Evolutionary conservation across 2,888 invertebrate genomes (phyloP).

Genomic region (Congeria kusceri): DNA sequence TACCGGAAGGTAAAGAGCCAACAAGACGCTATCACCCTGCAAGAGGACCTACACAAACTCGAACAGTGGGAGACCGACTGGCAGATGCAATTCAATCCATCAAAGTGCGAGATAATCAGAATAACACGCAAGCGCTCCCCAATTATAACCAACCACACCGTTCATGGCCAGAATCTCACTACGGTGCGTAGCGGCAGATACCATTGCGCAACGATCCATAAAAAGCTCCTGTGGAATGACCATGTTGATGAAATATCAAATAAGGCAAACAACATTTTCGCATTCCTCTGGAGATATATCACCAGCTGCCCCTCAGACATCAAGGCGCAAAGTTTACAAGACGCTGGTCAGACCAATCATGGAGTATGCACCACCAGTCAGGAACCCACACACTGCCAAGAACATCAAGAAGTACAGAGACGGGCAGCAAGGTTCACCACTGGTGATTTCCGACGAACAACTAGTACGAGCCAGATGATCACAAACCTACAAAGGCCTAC

Average conservation of each 20-base stretch:
- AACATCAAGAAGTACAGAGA: constrained; percentile 8
- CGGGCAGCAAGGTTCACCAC: constrained; percentile 2
- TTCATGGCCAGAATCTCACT: constrained; percentile 13
- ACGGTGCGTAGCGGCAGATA: not conserved
- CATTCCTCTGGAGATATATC: constrained; percentile 9
- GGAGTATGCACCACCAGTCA: constrained; percentile 7
- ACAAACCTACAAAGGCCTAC: not conserved
- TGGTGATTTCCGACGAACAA: not conserved
- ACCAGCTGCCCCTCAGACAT: constrained; percentile 4
- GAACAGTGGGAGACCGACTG: not conserved
- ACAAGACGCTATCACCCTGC: not conserved
- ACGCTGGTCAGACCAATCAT: not conserved
- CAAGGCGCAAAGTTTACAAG: constrained; percentile 7
- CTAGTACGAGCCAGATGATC: not conserved
- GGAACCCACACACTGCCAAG: not conserved
- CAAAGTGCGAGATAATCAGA: not conserved
- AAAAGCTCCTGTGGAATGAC: constrained; percentile 7
- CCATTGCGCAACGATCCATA: not conserved
- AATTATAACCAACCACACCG: not conserved
- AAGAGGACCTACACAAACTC: not conserved
- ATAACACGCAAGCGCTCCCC: not conserved
- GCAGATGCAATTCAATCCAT: constrained; percentile 1
- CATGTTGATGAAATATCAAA: not conserved
- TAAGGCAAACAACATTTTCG: constrained; percentile 14
- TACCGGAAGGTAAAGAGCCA: not conserved